These are phyloP conservation scores for Drosophila sproati DNA, from an alignment of 1,140 invertebrate genomes.

Conservation along the genomic window DNA sequence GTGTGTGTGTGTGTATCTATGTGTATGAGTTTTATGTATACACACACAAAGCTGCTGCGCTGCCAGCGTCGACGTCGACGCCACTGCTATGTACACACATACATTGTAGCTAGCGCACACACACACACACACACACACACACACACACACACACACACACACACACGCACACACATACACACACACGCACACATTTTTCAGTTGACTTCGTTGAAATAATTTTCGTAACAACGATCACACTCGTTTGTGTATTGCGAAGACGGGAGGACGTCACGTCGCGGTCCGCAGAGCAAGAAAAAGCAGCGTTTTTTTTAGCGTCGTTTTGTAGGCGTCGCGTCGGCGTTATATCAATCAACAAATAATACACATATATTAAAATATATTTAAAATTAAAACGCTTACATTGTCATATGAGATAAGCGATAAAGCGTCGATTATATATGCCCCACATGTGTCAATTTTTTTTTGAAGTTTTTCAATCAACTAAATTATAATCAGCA, in stretches of 20 bases:
- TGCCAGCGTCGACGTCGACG: conserved; percentile 44
- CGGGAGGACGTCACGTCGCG: conserved; percentile 73
- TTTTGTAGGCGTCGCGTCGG: conserved; percentile 47
- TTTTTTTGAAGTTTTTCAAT: conserved; percentile 32
- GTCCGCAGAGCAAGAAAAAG: conserved; percentile 53
- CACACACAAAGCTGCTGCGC: conserved; percentile 62
- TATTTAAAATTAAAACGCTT: conserved; percentile 13
- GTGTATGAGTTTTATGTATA: conserved; percentile 36
- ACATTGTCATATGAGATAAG: conserved; percentile 18
- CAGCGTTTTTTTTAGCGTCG: conserved; percentile 49
- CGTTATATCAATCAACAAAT: conserved; percentile 43
- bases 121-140: background rate
- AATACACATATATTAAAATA: conserved; percentile 47
- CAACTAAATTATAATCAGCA: conserved; percentile 9
- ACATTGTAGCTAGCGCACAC: conserved; percentile 4
- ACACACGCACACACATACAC: conserved; percentile 14
- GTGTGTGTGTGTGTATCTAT: conserved; percentile 19
- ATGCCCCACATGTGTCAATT: conserved; percentile 27
- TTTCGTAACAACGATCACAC: conserved; percentile 84
- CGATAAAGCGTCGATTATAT: conserved; percentile 5
- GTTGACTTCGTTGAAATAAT: conserved; percentile 84
- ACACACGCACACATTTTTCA: conserved; percentile 70
- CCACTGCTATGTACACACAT: conserved; percentile 29
- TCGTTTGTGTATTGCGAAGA: conserved; percentile 82
- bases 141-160: conserved; percentile 16